Conservation (phyloP, 2,113 vertebrate species). For the Dromaius novaehollandiae region DNA sequence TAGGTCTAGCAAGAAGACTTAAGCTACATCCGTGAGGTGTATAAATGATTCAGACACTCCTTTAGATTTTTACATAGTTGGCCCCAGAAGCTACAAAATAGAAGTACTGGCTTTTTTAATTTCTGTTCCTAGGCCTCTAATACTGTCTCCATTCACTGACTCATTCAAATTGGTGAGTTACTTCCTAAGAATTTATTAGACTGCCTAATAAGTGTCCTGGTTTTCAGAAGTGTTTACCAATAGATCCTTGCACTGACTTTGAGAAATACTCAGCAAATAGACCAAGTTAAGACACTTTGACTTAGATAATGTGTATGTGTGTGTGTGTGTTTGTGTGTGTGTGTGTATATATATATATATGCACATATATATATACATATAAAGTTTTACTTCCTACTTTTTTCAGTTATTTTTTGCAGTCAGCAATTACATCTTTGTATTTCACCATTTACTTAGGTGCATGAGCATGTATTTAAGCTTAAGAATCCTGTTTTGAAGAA, state of each 20-base stretch:
- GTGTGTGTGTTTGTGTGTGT: background rate
- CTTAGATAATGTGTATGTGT: background rate
- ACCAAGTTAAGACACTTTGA: background rate
- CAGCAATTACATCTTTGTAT: background rate
- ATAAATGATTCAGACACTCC: background rate
- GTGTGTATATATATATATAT: background rate
- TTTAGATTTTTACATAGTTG: background rate
- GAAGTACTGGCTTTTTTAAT: background rate
- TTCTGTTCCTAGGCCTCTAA: background rate
- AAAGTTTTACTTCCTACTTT: background rate
- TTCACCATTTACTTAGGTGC: background rate
- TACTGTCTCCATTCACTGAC: background rate
- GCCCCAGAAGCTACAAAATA: background rate
- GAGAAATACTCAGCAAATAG: background rate
- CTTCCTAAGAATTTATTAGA: background rate
- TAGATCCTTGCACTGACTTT: background rate
- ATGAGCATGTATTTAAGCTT: background rate
- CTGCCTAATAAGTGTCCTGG: background rate
- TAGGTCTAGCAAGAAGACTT: background rate
- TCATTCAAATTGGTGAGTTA: background rate
- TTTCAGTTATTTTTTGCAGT: background rate
- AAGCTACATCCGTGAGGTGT: background rate
- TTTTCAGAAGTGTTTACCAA: background rate
- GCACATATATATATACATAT: background rate
- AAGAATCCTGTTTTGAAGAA: background rate